Evolutionary conservation across 2,797 vertebrate species (phyloP).

Genomic region (Phataginus tricuspis): DNA sequence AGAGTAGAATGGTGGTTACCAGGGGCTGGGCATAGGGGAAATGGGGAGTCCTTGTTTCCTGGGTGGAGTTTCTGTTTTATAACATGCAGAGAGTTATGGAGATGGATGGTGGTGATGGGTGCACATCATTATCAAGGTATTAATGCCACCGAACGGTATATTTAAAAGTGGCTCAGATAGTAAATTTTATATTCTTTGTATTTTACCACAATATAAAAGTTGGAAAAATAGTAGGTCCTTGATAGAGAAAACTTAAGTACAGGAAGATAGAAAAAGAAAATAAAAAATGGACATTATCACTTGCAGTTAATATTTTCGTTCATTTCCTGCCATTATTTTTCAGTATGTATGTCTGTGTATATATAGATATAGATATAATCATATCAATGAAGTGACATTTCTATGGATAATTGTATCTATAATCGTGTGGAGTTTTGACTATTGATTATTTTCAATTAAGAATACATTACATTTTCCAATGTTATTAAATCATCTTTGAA

Average conservation of each 20-base stretch:
- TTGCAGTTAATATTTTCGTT: neutral
- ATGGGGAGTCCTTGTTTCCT: neutral
- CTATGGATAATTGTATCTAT: too few relatives aligned
- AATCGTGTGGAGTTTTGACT: conserved; percentile 9
- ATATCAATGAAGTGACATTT: too few relatives aligned
- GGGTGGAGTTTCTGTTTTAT: neutral
- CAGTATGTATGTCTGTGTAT: neutral
- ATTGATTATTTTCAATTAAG: conserved; percentile 22
- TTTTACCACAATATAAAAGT: neutral
- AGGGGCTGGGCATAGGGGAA: neutral
- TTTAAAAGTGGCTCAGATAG: neutral
- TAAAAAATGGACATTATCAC: neutral
- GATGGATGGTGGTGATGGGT: neutral
- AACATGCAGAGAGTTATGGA: neutral
- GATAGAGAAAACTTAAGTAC: neutral
- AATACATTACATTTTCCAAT: neutral
- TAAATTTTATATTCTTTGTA: neutral
- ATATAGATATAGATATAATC: too few relatives aligned
- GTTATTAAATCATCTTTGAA: conserved; percentile 28
- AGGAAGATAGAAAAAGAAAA: neutral
- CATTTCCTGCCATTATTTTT: neutral
- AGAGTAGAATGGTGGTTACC: neutral
- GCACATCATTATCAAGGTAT: neutral
- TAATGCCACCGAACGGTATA: neutral
- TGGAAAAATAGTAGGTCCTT: neutral